A percentile compares a stretch with the other conserved stretches of the same genome.
Evolutionary conservation across 2,797 vertebrate genomes (phyloP).

Genomic region (Sebastes diaconus): DNA sequence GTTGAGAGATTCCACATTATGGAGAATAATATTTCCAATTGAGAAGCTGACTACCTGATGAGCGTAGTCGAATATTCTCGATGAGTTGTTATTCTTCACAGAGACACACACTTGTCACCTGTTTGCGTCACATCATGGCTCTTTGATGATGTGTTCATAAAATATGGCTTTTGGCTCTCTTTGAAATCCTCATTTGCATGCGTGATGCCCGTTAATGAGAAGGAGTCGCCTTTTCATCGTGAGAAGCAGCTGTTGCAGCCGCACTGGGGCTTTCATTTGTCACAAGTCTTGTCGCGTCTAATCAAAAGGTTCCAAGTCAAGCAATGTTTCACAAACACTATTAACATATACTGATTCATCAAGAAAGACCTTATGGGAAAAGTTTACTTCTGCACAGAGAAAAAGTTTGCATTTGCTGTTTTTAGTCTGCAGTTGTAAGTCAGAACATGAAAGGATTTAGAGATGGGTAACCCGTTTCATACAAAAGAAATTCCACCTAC

Average conservation of each 20-base stretch:
- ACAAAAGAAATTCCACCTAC: not conserved
- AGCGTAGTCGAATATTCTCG: not conserved
- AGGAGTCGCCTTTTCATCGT: not conserved
- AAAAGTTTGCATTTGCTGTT: not conserved
- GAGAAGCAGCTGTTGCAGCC: conserved; percentile 28
- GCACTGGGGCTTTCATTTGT: not conserved
- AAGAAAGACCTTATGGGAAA: not conserved
- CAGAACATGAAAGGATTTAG: not conserved
- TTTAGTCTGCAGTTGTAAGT: not conserved
- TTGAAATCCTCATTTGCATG: conserved; percentile 25
- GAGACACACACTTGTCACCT: not conserved
- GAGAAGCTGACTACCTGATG: not conserved
- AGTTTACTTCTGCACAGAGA: not conserved
- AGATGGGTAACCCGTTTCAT: not conserved
- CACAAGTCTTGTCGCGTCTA: not conserved
- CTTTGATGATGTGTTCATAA: conserved; percentile 33
- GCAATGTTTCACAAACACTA: not conserved
- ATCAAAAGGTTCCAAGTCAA: conserved; percentile 1
- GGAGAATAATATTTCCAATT: not conserved
- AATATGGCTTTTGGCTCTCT: not conserved
- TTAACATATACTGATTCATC: not conserved
- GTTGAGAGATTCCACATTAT: not conserved
- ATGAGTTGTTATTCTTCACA: not conserved
- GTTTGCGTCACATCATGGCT: not conserved
- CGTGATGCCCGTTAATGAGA: conserved; percentile 1